Percentiles rank a stretch among this genome's conserved stretches.
Conservation (phyloP, 2,113 vertebrate genomes). For the Calidris pugnax region DNA sequence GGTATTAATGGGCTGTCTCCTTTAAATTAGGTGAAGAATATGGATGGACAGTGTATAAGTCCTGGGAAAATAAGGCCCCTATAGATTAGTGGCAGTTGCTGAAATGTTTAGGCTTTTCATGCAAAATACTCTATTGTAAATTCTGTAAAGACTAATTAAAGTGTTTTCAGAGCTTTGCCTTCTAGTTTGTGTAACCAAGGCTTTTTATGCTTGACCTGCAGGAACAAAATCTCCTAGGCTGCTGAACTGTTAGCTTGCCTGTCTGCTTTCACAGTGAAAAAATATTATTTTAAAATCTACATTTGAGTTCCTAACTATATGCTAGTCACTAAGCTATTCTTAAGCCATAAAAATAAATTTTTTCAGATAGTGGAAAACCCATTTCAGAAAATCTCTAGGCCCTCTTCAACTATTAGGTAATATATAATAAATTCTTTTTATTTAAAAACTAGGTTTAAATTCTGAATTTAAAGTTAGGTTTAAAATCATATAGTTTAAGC, state of each 20-base stretch:
- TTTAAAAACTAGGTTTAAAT: not conserved
- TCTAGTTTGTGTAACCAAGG: not conserved
- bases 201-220: not conserved
- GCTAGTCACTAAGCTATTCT: not conserved
- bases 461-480: not conserved
- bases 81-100: not conserved
- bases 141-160: constrained; percentile 53
- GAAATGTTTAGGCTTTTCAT: constrained; percentile 10
- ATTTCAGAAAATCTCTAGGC: constrained; percentile 5
- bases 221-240: constrained; percentile 5
- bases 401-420: not conserved
- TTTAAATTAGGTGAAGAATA: constrained; percentile 28
- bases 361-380: not conserved
- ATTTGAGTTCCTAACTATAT: not conserved
- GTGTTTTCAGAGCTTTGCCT: constrained; percentile 17
- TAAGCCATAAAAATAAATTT: not conserved
- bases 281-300: not conserved
- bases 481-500: not conserved
- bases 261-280: not conserved
- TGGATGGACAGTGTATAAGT: not conserved
- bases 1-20: not conserved
- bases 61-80: not conserved
- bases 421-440: not conserved
- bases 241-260: not conserved
- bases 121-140: constrained; percentile 28